Evolutionary conservation across 2,888 invertebrate species (phyloP).

Genomic region (Dascillus cervinus): DNA sequence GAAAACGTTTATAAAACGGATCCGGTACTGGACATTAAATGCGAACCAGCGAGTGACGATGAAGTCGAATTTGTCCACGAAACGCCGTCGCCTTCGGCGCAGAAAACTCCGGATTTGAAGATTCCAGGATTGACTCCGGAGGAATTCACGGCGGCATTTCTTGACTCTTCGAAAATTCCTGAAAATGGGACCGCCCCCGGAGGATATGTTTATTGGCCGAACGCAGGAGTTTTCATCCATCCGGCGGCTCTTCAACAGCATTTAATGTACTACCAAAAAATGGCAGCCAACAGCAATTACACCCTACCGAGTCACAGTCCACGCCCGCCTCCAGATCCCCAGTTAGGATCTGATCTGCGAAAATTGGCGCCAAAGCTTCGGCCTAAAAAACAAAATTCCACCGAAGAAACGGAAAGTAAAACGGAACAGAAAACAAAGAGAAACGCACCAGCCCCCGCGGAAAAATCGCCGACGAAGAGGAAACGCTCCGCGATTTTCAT

Average conservation of each 20-base stretch:
- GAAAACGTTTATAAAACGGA: slow-evolving; percentile 55
- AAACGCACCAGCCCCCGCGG: slow-evolving; percentile 35
- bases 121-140: slow-evolving; percentile 21
- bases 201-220: slow-evolving; percentile 63
- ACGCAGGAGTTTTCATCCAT: slow-evolving; percentile 63
- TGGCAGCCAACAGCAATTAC: slow-evolving; percentile 50
- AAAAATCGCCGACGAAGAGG: slow-evolving; percentile 53
- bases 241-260: slow-evolving; percentile 67
- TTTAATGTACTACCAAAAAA: slow-evolving; percentile 65
- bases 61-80: slow-evolving; percentile 42
- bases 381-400: slow-evolving; percentile 24
- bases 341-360: slow-evolving; percentile 31
- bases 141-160: slow-evolving; percentile 20
- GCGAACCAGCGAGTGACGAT: slow-evolving; percentile 51
- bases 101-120: slow-evolving; percentile 24
- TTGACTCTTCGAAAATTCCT: slow-evolving; percentile 42
- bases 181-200: slow-evolving; percentile 38
- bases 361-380: slow-evolving; percentile 36
- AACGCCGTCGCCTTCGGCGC: slow-evolving; percentile 29
- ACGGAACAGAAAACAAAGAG: slow-evolving; percentile 40
- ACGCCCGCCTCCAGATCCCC: slow-evolving; percentile 23
- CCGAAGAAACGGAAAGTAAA: slow-evolving; percentile 32
- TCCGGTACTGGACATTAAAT: slow-evolving; percentile 48
- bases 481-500: slow-evolving; percentile 80
- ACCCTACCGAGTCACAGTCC: slow-evolving; percentile 28